These are phyloP conservation scores for Vollenhovia emeryi DNA, from an alignment of 1,140 invertebrate genomes.

Conservation along the genomic window DNA sequence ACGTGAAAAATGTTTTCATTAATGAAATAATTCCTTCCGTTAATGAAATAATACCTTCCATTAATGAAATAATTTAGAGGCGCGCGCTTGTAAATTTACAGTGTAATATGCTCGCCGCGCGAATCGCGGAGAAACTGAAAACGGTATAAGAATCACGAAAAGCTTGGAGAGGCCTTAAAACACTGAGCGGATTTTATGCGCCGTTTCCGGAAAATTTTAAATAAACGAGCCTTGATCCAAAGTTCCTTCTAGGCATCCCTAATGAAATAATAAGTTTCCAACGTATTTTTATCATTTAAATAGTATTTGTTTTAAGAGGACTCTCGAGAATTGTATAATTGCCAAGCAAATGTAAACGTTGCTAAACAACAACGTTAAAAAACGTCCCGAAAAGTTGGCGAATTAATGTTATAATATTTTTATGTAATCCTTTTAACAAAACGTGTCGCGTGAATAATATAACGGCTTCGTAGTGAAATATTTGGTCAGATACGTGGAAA, in stretches of 20 bases:
- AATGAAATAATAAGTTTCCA: conserved; percentile 28
- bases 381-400: not conserved
- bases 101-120: not conserved
- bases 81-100: not conserved
- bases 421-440: not conserved
- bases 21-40: too few species aligned
- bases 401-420: not conserved
- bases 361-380: not conserved
- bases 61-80: not conserved
- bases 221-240: conserved; percentile 33
- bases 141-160: conserved; percentile 2
- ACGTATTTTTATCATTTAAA: not conserved
- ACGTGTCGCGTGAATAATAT: not conserved
- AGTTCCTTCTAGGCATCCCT: not conserved
- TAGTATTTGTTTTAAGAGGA: not conserved
- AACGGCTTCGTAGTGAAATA: not conserved
- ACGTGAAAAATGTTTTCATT: not conserved
- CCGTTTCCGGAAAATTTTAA: conserved; percentile 33
- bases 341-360: not conserved
- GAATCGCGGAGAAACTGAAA: not conserved
- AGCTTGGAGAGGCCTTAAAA: conserved; percentile 31
- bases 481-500: not conserved
- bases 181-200: conserved; percentile 12
- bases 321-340: not conserved
- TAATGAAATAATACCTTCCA: not conserved